Evolutionary conservation across 2,888 invertebrate genomes (phyloP).

Genomic region (Drosophila helvetica): DNA sequence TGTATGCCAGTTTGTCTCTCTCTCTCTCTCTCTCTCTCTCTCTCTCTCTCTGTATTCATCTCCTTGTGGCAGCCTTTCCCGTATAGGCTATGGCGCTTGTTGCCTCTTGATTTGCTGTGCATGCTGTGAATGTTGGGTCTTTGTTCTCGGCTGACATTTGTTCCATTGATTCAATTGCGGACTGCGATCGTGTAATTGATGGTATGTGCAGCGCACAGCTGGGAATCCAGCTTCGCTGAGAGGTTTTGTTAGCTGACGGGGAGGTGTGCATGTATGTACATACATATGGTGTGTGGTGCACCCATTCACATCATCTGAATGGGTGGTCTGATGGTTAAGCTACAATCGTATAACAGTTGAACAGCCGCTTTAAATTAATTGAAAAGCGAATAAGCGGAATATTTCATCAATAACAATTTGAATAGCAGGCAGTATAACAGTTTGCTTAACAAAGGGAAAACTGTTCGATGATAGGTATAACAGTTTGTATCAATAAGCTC

Average conservation of each 20-base stretch:
- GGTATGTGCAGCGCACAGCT: constrained; percentile 21
- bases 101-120: constrained; percentile 1
- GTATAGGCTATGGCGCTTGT: background rate
- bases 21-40: background rate
- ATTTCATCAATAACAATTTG: too few species aligned
- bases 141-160: constrained; percentile 32
- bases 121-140: background rate
- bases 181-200: constrained; percentile 41
- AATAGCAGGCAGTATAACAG: too few species aligned
- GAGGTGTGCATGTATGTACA: constrained; percentile 1
- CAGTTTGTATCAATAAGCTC: too few species aligned
- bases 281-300: constrained; percentile 1
- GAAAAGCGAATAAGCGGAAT: background rate
- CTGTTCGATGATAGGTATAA: too few species aligned
- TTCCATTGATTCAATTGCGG: constrained; percentile 40
- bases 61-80: background rate
- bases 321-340: background rate
- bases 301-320: background rate
- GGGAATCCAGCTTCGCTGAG: background rate
- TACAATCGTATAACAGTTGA: background rate
- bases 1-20: background rate
- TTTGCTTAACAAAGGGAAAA: too few species aligned
- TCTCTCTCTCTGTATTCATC: background rate
- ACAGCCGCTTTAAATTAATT: background rate
- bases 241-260: background rate